Evolutionary conservation across 2,797 vertebrate species (phyloP), one percentile per base, ranked within the genome.

Genomic region (Babyrousa celebensis): DNA sequence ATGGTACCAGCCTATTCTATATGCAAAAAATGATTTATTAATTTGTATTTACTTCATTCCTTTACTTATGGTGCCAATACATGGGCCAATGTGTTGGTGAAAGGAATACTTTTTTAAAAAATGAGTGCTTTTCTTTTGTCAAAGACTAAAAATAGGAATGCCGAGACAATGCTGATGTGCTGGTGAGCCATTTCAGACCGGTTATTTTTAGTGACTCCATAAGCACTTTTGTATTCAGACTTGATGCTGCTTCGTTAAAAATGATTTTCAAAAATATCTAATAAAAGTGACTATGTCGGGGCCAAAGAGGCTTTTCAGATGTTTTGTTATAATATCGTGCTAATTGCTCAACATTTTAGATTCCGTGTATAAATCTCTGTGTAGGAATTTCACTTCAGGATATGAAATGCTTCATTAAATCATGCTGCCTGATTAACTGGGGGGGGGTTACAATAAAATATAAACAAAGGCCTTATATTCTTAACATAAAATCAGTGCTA

Each of bases 231-330:
- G 21, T 48, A 32, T 92, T 67, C 36, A 92, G 54, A 70, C 79
- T 14, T 29, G 65, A 89, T 36, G 85, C 32, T 70, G 2, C 74
- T 75, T 93, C 52, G 63, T 70, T 75, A 48, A 83, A 92, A 94
- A 75, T 12, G 1, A 54, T 29, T 91, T 77, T 72, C 36, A 12
- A 54, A 90, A 87, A 65, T 88, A 85, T 48, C 11, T 56, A 70
- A 65, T 1, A 80, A 63, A 84, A 25, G 36, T 21, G 7, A 14
- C 18, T 56, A 23, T 40, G n/a, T 43, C 43, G 77, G 15, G 29
- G 54, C 20, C 27, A n/a, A 58, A 56, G 17, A 80, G 12, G 25
- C 2, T 68, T 85, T 82, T 94, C 27, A 68, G 8, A 74, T 87
- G 60, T 78, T 84, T 84, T n/a, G 4, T 48, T 94, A 60, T 67